Percentiles rank a stretch among this genome's conserved stretches.
Evolutionary conservation across 2,797 vertebrate species (phyloP).

Genomic region (Numenius phaeopus): DNA sequence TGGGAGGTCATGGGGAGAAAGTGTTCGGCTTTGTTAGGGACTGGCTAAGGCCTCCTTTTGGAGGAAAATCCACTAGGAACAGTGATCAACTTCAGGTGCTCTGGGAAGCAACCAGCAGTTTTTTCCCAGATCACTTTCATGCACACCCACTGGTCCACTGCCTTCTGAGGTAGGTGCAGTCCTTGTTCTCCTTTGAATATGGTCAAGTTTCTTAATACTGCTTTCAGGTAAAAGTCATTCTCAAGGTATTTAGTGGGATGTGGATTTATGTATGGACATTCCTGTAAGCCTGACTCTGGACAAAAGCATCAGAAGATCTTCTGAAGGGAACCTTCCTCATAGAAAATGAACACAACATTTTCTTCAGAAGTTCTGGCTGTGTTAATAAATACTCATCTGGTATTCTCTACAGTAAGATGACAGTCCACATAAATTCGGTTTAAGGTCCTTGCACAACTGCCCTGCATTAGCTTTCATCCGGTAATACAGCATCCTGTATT

Average conservation of each 20-base stretch:
- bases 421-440: background rate
- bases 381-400: background rate
- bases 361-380: background rate
- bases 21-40: background rate
- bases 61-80: background rate
- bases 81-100: background rate
- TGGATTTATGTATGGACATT: background rate
- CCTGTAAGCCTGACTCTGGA: background rate
- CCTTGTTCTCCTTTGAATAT: background rate
- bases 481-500: too few relatives aligned
- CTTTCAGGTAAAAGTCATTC: background rate
- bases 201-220: background rate
- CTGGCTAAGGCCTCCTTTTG: background rate
- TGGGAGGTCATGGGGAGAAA: background rate
- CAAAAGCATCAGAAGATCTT: background rate
- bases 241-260: background rate
- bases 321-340: background rate
- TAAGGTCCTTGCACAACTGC: background rate
- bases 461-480: background rate
- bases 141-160: background rate
- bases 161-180: background rate
- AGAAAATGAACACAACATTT: background rate
- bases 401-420: background rate
- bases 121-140: background rate
- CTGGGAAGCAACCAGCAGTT: background rate